Conservation (phyloP, 2,797 vertebrate genomes). For the Gymnothorax reevesii region DNA sequence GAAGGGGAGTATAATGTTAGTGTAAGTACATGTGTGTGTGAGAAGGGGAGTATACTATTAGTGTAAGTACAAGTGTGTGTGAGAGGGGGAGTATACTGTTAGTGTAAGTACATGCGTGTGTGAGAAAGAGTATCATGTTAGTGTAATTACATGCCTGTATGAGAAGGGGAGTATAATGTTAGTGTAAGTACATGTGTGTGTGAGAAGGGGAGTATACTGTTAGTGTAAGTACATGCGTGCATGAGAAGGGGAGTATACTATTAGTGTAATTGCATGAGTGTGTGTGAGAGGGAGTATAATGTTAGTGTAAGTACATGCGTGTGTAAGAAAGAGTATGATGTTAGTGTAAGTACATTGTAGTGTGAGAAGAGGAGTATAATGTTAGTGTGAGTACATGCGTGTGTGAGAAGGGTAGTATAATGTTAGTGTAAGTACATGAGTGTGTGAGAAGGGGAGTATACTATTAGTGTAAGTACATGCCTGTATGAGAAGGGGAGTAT, state of each 20-base stretch:
- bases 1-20: background rate
- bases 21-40: background rate
- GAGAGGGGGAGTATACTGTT: constrained; percentile 10
- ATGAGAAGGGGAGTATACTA: background rate
- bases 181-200: background rate
- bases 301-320: background rate
- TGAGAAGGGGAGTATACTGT: background rate
- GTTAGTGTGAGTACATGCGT: background rate
- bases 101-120: background rate
- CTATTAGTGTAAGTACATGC: background rate
- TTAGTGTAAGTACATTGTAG: background rate
- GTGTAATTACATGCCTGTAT: background rate
- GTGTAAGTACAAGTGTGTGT: background rate
- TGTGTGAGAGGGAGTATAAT: constrained; percentile 21
- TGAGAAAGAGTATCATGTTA: background rate
- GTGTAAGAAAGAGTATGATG: background rate
- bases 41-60: background rate
- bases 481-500: constrained; percentile 15
- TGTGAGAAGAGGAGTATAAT: background rate
- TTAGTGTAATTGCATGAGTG: background rate
- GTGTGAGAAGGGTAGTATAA: background rate
- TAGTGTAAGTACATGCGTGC: background rate
- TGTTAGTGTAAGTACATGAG: background rate
- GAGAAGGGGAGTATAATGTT: background rate
- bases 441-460: background rate